Conservation (phyloP, 1,140 invertebrate species). For the Lepidotrigona ventralis region DNA sequence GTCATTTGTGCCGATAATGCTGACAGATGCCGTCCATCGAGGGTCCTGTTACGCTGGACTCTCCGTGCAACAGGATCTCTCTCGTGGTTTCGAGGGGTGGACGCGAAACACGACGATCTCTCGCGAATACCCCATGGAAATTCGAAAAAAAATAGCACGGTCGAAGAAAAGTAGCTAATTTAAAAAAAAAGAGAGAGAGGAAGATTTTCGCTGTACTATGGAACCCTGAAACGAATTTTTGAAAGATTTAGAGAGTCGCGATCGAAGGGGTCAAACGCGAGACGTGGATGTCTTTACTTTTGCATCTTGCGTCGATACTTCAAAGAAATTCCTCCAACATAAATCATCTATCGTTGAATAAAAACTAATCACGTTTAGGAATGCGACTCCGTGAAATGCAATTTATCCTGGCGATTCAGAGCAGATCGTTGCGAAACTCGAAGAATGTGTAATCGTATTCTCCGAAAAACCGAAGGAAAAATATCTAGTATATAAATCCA, state of each 20-base stretch:
- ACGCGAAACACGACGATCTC: not conserved
- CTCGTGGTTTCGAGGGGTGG: slow-evolving; percentile 10
- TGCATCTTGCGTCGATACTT: not conserved
- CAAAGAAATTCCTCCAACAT: not conserved
- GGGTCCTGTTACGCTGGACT: slow-evolving; percentile 63
- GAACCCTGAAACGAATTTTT: not conserved
- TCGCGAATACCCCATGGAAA: not conserved
- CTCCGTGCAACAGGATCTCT: slow-evolving; percentile 48
- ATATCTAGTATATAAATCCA: not conserved
- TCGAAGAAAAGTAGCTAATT: not conserved
- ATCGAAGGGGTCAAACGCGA: not conserved
- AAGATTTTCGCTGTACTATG: too few species aligned
- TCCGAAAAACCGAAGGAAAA: not conserved
- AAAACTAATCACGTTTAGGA: not conserved
- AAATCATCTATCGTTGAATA: too few species aligned
- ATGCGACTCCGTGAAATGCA: not conserved
- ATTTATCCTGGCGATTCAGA: not conserved
- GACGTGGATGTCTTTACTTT: too few species aligned
- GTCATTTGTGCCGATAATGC: slow-evolving; percentile 78
- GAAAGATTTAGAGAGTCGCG: not conserved
- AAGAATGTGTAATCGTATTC: not conserved
- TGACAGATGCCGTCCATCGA: slow-evolving; percentile 75
- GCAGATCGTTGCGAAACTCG: not conserved
- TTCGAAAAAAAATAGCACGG: not conserved
- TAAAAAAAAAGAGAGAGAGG: not conserved